phyloP scores from a whole-genome alignment of 2,113 vertebrate genomes.

The Oplegnathus fasciatus region DNA sequence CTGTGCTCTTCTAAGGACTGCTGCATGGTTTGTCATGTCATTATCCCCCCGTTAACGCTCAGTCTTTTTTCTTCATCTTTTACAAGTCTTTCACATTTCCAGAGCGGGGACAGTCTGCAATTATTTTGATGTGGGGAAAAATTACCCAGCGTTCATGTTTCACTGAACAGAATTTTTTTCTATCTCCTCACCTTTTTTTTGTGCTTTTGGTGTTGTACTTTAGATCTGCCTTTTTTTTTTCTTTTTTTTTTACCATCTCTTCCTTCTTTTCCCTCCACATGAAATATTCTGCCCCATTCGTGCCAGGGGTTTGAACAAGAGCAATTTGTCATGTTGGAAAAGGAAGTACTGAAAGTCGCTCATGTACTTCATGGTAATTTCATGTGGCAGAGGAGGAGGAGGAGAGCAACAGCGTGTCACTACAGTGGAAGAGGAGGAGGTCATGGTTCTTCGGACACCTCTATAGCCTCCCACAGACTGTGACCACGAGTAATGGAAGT shows the following conservation, averaged over 20 bases:
- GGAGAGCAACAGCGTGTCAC: slow-evolving; percentile 15
- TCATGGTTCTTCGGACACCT: slow-evolving; percentile 52
- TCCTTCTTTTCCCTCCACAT: background rate
- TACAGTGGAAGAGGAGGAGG: slow-evolving; percentile 26
- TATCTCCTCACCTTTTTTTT: slow-evolving; percentile 27
- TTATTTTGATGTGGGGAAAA: slow-evolving; percentile 58
- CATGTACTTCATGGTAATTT: slow-evolving; percentile 58
- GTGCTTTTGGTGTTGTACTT: slow-evolving; percentile 34
- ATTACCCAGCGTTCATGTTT: slow-evolving; percentile 29
- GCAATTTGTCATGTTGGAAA: slow-evolving; percentile 61
- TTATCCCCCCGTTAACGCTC: slow-evolving; percentile 63
- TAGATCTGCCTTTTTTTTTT: slow-evolving; percentile 15
- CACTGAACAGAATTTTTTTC: slow-evolving; percentile 31
- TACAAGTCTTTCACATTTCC: slow-evolving; percentile 48
- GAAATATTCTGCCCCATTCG: slow-evolving; percentile 32
- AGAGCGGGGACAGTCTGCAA: slow-evolving; percentile 50
- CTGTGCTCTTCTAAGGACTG: slow-evolving; percentile 63
- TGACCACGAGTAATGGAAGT: slow-evolving; percentile 57
- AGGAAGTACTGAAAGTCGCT: slow-evolving; percentile 39
- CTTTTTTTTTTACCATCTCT: background rate
- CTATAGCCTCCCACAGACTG: slow-evolving; percentile 45
- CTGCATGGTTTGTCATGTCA: slow-evolving; percentile 68
- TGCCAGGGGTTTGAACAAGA: slow-evolving; percentile 43
- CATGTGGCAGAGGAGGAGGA: slow-evolving; percentile 49
- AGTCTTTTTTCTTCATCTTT: slow-evolving; percentile 24